Conservation (phyloP, 1,140 invertebrate species). For the Achatina immaculata region DNA sequence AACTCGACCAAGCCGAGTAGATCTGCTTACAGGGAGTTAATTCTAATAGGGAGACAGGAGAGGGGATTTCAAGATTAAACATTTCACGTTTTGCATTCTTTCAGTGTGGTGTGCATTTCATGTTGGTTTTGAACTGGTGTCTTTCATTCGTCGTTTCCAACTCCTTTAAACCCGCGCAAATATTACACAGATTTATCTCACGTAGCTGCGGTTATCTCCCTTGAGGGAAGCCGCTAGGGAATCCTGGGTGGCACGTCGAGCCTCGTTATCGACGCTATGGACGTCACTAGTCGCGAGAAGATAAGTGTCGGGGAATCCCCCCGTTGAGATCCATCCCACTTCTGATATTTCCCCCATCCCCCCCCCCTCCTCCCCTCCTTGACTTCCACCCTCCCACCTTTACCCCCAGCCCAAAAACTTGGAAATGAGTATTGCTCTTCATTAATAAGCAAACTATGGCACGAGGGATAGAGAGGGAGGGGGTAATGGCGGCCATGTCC, state of each 20-base stretch:
- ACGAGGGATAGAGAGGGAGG: too few relatives aligned
- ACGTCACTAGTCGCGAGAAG: slow-evolving; percentile 31
- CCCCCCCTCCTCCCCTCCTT: too few relatives aligned
- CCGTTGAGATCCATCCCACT: slow-evolving; percentile 8
- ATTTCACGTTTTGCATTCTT: not conserved
- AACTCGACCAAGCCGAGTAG: not conserved
- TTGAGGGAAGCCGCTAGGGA: not conserved
- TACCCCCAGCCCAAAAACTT: too few relatives aligned
- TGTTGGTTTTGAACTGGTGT: not conserved
- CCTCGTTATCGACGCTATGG: slow-evolving; percentile 30
- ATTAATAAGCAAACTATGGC: too few relatives aligned
- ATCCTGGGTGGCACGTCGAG: slow-evolving; percentile 23
- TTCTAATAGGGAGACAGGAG: not conserved
- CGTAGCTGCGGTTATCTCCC: slow-evolving; percentile 32
- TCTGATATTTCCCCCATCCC: too few relatives aligned
- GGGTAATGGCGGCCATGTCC: too few relatives aligned
- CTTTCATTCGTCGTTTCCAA: not conserved
- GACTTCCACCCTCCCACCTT: too few relatives aligned
- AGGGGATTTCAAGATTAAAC: not conserved
- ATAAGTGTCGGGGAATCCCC: slow-evolving; percentile 22
- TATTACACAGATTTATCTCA: slow-evolving; percentile 29
- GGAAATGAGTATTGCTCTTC: too few relatives aligned
- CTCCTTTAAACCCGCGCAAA: too few relatives aligned
- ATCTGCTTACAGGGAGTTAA: not conserved
- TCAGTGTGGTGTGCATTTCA: not conserved